Base-by-base conservation (phyloP, 2,113 vertebrate genomes). In the Rattus rattus region DNA sequence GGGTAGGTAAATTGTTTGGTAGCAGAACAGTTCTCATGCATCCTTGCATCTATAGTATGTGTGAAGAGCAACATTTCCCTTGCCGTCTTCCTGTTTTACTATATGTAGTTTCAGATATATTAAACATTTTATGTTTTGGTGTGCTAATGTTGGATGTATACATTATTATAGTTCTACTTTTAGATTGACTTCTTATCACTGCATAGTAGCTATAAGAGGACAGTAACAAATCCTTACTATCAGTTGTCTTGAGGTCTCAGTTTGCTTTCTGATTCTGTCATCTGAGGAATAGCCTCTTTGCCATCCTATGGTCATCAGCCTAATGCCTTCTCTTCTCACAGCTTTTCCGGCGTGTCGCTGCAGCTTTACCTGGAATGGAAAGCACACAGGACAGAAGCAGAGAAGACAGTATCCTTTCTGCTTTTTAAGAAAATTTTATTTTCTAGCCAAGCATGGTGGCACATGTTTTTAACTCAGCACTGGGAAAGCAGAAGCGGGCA, bases 361-460 rank as follows among this genome's bases (percentile, higher is more conserved):
- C 99, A 61, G 99, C 99, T 97, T 98, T 99, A 97, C 99, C 99
- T 97, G 99, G 99, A 88, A 99, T 99, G 99, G 99, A 99, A 97
- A 99, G 99, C 98, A 99, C 99, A 97, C 99, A 99, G 98, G 99
- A 99, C 98, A 99, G 99, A 98, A 99, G 99, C 98, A 99, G 99
- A 99, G 99, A 99, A 99, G 99, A 99, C 98, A 99, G 99, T 99
- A 99, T 99, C 99, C 99, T 99, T 99, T 98, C 77, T 69, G 2
- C 79, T 87, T 61, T 36, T 67, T 72, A 2, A 17, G 79, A 94
- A 67, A 89, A 73, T 76, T 65, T 91, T 26, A 70, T 33, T 70
- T 47, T 24, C 39, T 65, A 85, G 39, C 59, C 1, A 9, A 28
- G 14, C 4, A 10, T 65, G 14, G 81, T 63, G 59, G n/a, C 24